Evolutionary conservation across 2,888 invertebrate genomes (phyloP), one percentile per base, ranked within the genome.

Genomic region (Lamellibrachia columna): DNA sequence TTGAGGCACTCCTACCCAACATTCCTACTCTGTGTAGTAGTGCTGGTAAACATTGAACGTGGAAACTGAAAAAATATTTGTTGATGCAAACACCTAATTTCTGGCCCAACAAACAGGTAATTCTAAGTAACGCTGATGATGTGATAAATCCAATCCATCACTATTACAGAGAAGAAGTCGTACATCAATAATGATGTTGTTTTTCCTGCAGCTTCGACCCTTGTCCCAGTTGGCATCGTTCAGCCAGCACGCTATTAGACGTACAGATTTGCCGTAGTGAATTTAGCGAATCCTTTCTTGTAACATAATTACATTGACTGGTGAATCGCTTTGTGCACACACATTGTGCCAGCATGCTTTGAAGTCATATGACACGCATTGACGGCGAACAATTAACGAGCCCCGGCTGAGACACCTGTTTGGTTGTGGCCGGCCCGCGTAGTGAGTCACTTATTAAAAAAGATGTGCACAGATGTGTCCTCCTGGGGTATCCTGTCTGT

Each of bases 381-480:
- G 75, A 75, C n/a, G 75, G 22, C 15, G 75, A 75, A n/a, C 75
- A 75, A 75, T 75, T n/a, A 75, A n/a, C n/a, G 75, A 40, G 22
- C 22, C 22, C 3, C 22, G 58, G 75, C 75, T 6, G 15, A 75
- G 75, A 75, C 75, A 75, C 75, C 75, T 75, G 75, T 11, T 75
- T 75, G 75, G 75, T 75, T n/a, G 75, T n/a, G 22, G 75, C 75
- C 75, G 2, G 22, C 75, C 75, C 75, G n/a, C 75, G 75, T 4
- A 75, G 75, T 75, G 75, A 75, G 75, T 75, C 75, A 75, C 75
- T 75, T 75, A 75, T 75, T 75, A 75, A 75, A 75, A 75, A 75
- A 75, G 75, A 75, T 75, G 75, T 75, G 75, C 75, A 75, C 75
- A 75, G 75, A 75, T 75, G 75, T 22, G 75, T 75, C 75, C 75